phyloP scores from a whole-genome alignment of 1,140 invertebrate species.

The Caenorhabditis latens region DNA sequence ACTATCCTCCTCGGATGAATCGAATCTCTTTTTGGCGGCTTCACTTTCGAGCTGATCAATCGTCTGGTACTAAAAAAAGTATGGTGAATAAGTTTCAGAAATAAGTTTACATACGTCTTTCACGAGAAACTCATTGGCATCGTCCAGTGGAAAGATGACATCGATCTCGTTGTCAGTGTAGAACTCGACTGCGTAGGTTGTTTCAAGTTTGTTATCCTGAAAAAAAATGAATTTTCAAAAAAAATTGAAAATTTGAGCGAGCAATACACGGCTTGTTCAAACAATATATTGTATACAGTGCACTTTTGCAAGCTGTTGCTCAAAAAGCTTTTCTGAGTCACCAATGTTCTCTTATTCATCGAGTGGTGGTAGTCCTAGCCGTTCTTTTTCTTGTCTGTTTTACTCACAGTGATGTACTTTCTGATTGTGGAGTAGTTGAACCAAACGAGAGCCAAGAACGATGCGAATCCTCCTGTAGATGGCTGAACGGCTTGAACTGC shows the following conservation, averaged over 20 bases:
- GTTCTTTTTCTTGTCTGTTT: too few species aligned
- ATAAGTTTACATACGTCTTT: constrained; percentile 56
- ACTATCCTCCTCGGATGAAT: constrained; percentile 65
- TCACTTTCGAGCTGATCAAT: constrained; percentile 58
- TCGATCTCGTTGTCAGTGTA: constrained; percentile 57
- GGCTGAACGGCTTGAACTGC: constrained; percentile 55
- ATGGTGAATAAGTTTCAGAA: not conserved
- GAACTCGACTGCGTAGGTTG: constrained; percentile 60
- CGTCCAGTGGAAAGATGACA: constrained; percentile 66
- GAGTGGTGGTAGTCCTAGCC: too few species aligned
- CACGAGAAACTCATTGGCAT: constrained; percentile 65
- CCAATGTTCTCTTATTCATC: too few species aligned
- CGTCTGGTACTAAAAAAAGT: constrained; percentile 59
- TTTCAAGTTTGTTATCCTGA: constrained; percentile 63
- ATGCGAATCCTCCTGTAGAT: constrained; percentile 31
- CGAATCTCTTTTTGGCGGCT: constrained; percentile 62
- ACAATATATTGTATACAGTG: too few species aligned
- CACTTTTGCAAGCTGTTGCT: too few species aligned
- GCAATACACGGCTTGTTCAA: too few species aligned
- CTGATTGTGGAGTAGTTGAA: constrained; percentile 53
- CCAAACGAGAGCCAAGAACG: constrained; percentile 56
- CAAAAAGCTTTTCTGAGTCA: too few species aligned
- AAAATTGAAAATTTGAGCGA: not conserved
- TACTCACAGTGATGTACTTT: constrained; percentile 57
- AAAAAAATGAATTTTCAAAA: constrained; percentile 9